These are phyloP conservation scores for Manis crassicaudata DNA, from an alignment of 2,797 vertebrate species.

Conservation along the genomic window DNA sequence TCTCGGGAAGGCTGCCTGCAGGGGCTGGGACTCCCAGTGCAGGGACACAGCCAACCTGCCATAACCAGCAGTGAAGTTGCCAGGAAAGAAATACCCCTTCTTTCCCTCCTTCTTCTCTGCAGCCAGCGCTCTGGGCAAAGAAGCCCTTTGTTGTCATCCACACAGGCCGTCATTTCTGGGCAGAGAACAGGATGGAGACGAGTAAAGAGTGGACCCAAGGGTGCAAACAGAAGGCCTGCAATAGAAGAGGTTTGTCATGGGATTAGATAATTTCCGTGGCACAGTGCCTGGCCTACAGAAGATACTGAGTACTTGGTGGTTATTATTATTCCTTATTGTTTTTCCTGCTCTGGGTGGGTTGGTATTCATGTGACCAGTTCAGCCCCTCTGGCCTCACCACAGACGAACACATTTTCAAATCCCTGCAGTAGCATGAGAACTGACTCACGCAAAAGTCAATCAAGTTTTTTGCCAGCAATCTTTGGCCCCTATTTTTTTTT, in stretches of 20 bases:
- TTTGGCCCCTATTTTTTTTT: constrained; percentile 17
- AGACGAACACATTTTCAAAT: constrained; percentile 31
- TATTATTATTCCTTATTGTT: background rate
- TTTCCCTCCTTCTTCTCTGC: background rate
- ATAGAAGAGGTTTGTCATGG: background rate
- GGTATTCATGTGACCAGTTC: background rate
- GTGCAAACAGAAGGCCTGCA: background rate
- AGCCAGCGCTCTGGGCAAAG: background rate
- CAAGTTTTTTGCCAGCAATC: background rate
- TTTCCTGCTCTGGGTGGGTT: background rate
- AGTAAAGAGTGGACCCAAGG: background rate
- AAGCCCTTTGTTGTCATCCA: background rate
- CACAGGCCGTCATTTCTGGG: background rate
- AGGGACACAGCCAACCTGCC: background rate
- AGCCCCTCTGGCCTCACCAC: background rate
- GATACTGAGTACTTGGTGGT: background rate
- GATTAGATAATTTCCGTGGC: background rate
- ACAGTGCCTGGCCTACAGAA: background rate
- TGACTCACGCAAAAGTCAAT: constrained; percentile 36
- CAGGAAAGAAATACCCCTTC: background rate
- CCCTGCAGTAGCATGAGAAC: background rate
- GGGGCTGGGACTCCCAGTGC: background rate
- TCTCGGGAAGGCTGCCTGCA: background rate
- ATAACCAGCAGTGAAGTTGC: background rate
- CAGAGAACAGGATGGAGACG: background rate